Base-by-base conservation (phyloP, 2,888 invertebrate species). In the Deilephila porcellus region DNA sequence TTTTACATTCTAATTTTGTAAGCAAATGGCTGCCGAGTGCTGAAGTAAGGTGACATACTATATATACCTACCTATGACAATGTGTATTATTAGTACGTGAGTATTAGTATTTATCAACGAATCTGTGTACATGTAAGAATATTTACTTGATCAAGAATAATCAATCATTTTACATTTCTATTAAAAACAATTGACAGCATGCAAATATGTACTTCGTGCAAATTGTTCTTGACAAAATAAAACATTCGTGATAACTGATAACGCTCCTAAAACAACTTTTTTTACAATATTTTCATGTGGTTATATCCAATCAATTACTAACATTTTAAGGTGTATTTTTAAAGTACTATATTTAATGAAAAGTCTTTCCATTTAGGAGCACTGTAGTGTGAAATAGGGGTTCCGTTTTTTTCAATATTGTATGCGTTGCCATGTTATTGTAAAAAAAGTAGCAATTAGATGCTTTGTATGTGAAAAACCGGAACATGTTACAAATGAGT, bases 21-120 rank as follows among this genome's bases (percentile, higher is more conserved):
- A 92, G 95, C 94, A 95, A 95, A 95, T 95, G 95, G 95, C 95
- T 94, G 95, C 95, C 95, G 90, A 91, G 86, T 89, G 88, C 88
- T 88, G 88, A 88, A 90, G 89, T 88, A 88, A 88, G 90, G 89
- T 92, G 92, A 91, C 91, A 83, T 79, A 87, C 82, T 85, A 85
- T 80, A 84, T 83, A 82, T 78, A 80, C 76, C 74, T 79, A 79
- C 78, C 77, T 74, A 82, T 79, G 72, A 76, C 64, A 74, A 20
- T 73, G 59, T 73, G 67, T 67, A 74, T 73, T 74, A 73, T 77
- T 74, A 74, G 70, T 73, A 72, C 72, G 62, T 72, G 59, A 25
- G 64, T 72, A 72, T 20, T 34, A 2, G 4, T 73, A 73, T 25
- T 59, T 59, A 67, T 60, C 59, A 63, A 67, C 20, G 67, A 52